Conservation (phyloP, 2,888 invertebrate species). For the Drosophila neonasuta region DNA sequence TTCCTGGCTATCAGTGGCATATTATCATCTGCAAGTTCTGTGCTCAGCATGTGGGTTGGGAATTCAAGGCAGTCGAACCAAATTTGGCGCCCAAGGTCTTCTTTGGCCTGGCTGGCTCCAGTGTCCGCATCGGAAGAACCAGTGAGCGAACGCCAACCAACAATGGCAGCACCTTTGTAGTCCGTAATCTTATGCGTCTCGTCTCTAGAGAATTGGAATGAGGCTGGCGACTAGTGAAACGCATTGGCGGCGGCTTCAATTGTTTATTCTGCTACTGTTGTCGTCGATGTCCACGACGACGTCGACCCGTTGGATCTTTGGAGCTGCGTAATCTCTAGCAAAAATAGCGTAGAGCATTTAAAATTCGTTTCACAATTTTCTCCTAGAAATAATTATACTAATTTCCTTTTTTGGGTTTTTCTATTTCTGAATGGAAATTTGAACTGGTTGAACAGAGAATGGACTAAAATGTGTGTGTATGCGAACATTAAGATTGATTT, state of each 20-base stretch:
- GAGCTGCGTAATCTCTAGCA: slow-evolving; percentile 28
- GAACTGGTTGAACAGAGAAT: slow-evolving; percentile 6
- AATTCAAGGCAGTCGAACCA: slow-evolving; percentile 86
- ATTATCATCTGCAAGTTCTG: slow-evolving; percentile 88
- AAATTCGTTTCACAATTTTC: slow-evolving; percentile 53
- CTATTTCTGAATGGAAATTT: not conserved
- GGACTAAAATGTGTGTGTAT: slow-evolving; percentile 5
- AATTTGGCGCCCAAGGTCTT: slow-evolving; percentile 87
- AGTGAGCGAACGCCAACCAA: slow-evolving; percentile 56
- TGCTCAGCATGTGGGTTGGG: slow-evolving; percentile 90
- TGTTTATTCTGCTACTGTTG: slow-evolving; percentile 43
- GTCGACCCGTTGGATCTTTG: slow-evolving; percentile 1
- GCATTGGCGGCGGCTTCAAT: slow-evolving; percentile 56
- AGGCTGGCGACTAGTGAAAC: slow-evolving; percentile 74
- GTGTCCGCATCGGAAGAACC: slow-evolving; percentile 81
- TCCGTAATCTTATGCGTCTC: slow-evolving; percentile 71
- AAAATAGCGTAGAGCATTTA: slow-evolving; percentile 15
- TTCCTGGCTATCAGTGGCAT: slow-evolving; percentile 93
- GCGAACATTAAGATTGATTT: slow-evolving; percentile 55
- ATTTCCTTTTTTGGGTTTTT: not conserved
- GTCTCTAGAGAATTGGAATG: slow-evolving; percentile 69
- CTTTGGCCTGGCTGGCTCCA: slow-evolving; percentile 87
- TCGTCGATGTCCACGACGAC: slow-evolving; percentile 20
- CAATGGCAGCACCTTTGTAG: slow-evolving; percentile 65
- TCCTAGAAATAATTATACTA: slow-evolving; percentile 19